Conservation (phyloP, 2,113 vertebrate genomes). For the Colinus virginianus region DNA sequence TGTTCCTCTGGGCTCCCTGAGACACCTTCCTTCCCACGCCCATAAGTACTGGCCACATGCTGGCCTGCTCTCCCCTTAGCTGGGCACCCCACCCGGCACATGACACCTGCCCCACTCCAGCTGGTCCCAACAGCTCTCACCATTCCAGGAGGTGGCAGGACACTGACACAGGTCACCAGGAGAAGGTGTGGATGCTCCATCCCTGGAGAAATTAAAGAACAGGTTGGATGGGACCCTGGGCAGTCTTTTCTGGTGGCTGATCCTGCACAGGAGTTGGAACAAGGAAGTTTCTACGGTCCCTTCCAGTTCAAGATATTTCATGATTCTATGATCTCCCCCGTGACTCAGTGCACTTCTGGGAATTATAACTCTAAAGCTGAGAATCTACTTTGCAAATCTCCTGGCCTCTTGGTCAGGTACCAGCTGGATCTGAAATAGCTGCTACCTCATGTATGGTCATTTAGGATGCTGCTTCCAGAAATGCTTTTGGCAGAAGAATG, state of each 20-base stretch:
- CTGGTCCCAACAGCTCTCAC: background rate
- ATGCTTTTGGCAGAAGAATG: background rate
- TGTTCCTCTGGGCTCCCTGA: background rate
- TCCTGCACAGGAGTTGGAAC: background rate
- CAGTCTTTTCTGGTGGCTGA: background rate
- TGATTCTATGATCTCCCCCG: background rate
- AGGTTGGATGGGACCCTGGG: background rate
- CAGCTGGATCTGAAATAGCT: background rate
- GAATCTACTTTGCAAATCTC: background rate
- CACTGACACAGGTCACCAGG: background rate
- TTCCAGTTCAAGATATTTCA: background rate
- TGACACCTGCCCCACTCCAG: too few relatives aligned
- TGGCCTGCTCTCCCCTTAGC: background rate
- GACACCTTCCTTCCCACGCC: background rate
- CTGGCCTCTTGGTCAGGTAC: background rate
- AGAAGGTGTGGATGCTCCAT: background rate
- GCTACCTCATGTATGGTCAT: background rate
- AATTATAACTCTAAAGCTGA: background rate
- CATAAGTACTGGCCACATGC: rapidly evolving
- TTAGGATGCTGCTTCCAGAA: background rate
- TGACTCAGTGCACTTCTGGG: background rate
- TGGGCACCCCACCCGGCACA: rapidly evolving
- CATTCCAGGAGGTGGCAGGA: too few relatives aligned
- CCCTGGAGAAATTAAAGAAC: background rate
- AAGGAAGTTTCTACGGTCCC: background rate